Evolutionary conservation across 92 coral and sea anemone genomes (phyloP).

Genomic region (Palythoa heliodiscus): DNA sequence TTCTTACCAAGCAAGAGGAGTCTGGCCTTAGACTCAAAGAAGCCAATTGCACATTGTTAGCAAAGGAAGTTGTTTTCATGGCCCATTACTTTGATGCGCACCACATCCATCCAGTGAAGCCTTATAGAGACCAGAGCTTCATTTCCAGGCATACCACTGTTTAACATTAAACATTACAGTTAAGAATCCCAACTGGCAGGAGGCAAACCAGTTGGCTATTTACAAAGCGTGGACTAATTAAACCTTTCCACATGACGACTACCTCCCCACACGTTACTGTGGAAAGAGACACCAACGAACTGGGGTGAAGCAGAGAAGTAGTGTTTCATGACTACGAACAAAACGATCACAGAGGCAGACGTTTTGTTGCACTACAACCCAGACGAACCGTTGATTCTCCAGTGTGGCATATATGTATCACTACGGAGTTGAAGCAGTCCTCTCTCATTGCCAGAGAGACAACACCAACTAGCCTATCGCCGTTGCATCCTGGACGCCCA

Average conservation of each 20-base stretch:
- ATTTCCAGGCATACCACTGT: too few species aligned
- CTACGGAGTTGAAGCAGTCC: constrained; percentile 43
- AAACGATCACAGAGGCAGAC: constrained; percentile 20
- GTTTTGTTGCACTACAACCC: constrained; percentile 14
- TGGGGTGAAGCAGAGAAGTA: constrained; percentile 23
- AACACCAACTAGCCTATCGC: constrained; percentile 36
- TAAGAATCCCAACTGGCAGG: too few species aligned
- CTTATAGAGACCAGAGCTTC: background rate
- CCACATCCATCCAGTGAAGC: background rate
- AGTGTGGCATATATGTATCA: constrained; percentile 21
- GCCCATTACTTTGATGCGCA: constrained; percentile 35
- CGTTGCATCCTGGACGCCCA: constrained; percentile 22
- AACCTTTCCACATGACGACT: constrained; percentile 15
- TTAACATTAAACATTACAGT: too few species aligned
- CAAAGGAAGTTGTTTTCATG: constrained; percentile 37
- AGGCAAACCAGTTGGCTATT: too few species aligned
- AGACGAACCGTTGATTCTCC: background rate
- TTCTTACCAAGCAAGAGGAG: too few species aligned
- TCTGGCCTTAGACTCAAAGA: constrained; percentile 30
- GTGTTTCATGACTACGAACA: constrained; percentile 21
- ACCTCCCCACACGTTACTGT: background rate
- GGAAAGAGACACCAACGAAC: background rate
- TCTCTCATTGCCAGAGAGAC: constrained; percentile 37
- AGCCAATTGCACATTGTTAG: constrained; percentile 39
- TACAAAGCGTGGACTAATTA: too few species aligned